A percentile compares a stretch with the other conserved stretches of the same genome.
phyloP scores from a whole-genome alignment of 2,888 invertebrate genomes.

The Netelia fuscicornis region DNA sequence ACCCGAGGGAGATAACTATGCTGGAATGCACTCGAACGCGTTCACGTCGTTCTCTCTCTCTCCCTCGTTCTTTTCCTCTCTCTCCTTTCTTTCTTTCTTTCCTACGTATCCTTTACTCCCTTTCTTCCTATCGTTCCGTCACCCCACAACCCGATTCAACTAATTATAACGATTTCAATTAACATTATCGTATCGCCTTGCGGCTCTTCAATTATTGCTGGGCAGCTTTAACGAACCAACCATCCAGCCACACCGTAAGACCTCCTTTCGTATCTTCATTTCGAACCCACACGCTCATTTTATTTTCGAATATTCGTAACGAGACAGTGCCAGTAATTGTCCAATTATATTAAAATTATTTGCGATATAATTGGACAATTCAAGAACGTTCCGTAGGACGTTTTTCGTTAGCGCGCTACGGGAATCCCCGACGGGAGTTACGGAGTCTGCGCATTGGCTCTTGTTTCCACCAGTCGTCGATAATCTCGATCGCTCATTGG shows the following conservation, averaged over 20 bases:
- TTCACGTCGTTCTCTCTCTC: conserved; percentile 52
- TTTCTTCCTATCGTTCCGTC: not conserved
- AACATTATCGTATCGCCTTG: conserved; percentile 63
- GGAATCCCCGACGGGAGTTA: too few relatives aligned
- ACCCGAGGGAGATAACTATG: conserved; percentile 73
- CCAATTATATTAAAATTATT: not conserved
- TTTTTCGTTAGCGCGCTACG: too few relatives aligned
- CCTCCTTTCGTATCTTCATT: not conserved
- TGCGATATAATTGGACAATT: not conserved
- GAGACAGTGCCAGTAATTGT: conserved; percentile 9
- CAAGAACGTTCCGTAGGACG: not conserved
- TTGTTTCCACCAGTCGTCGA: too few relatives aligned
- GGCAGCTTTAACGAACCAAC: conserved; percentile 34
- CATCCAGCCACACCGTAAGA: not conserved
- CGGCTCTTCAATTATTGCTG: conserved; percentile 45
- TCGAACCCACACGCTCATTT: not conserved
- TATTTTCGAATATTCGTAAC: not conserved
- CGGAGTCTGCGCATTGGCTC: too few relatives aligned
- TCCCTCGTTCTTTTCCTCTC: too few relatives aligned
- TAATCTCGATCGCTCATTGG: too few relatives aligned
- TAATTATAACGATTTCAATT: conserved; percentile 70
- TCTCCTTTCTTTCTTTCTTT: conserved; percentile 31
- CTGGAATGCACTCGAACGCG: conserved; percentile 71
- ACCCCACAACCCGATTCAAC: conserved; percentile 33
- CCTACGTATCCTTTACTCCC: conserved; percentile 39